Base-by-base conservation (phyloP, 2,888 invertebrate genomes). In the Tachystola acroxantha region DNA sequence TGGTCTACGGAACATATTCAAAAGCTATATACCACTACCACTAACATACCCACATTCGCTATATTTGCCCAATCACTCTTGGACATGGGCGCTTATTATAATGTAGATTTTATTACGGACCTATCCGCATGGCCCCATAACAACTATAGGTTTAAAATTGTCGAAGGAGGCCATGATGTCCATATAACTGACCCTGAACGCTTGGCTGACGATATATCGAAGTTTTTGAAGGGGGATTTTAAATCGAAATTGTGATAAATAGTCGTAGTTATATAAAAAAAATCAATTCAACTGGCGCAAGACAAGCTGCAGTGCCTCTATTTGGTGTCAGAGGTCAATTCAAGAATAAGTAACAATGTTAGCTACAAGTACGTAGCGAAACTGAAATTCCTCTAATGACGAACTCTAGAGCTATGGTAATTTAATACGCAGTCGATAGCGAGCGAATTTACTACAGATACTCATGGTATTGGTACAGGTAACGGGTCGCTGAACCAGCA, bases 131-230 rank as follows among this genome's bases (percentile, higher is more conserved):
- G 81, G 80, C 67, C 66, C 0, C 46, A 73, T 16, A 48, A 49
- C 0, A 75, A 76, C 39, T 81, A 75, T 13, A 62, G 26, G 5
- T 60, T 48, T 3, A 64, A 58, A 45, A 48, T 73, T 1, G 84
- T 91, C 0, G 64, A 78, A 0, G 91, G 91, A 0, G 76, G 81
- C 31, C 92, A 92, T 40, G 91, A 92, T 47, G 75, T 90, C 0
- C 91, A 92, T 53, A 78, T 89, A 10, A 82, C 87, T 27, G 50
- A 82, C 33, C 90, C 91, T 0, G 87, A 85, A 33, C 52, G 57
- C 6, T 80, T 92, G 43, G 88, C 88, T 0, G 61, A 61, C 0
- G 62, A 82, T 41, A 62, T 89, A 3, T 38, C 60, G 0, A 50
- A 56, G 24, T 78, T 78, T 45, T 39, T 79, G 9, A 24, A 69